phyloP scores from a whole-genome alignment of 2,797 vertebrate genomes.

The Argentina silus region DNA sequence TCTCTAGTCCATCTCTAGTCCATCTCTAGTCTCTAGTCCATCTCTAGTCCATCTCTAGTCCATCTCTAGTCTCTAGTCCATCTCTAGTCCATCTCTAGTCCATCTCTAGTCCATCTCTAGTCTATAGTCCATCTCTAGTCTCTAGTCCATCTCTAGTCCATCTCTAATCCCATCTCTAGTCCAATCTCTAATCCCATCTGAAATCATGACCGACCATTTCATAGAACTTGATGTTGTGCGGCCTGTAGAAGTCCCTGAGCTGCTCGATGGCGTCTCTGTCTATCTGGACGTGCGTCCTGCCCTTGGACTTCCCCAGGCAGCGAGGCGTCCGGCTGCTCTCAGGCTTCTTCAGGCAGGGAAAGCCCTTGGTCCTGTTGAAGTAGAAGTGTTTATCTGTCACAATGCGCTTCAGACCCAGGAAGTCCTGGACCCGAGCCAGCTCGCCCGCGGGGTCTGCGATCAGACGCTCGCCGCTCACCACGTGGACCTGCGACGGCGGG shows the following conservation, averaged over 20 bases:
- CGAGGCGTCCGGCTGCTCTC: slow-evolving; percentile 85
- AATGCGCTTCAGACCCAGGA: slow-evolving; percentile 90
- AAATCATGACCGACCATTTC: slow-evolving; percentile 94
- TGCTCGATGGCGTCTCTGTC: slow-evolving; percentile 92
- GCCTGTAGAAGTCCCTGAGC: slow-evolving; percentile 92
- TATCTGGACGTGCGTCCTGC: slow-evolving; percentile 92
- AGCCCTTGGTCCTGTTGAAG: slow-evolving; percentile 97
- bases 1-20: too few species aligned
- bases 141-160: too few species aligned
- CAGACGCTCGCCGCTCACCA: slow-evolving; percentile 90
- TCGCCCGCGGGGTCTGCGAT: slow-evolving; percentile 92
- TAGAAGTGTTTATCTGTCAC: slow-evolving; percentile 95
- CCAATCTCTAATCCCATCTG: slow-evolving; percentile 84
- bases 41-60: too few species aligned
- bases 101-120: too few species aligned
- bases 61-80: too few species aligned
- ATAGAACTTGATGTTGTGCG: slow-evolving; percentile 93
- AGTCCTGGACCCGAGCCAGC: slow-evolving; percentile 92
- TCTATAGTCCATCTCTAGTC: too few species aligned
- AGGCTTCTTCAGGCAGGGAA: slow-evolving; percentile 91
- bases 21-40: too few species aligned
- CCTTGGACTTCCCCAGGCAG: slow-evolving; percentile 94
- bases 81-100: not conserved
- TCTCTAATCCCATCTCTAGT: too few species aligned
- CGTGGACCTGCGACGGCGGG: slow-evolving; percentile 91